Evolutionary conservation across 2,113 vertebrate genomes (phyloP), one percentile per base, ranked within the genome.

Genomic region (Entelurus aequoreus): DNA sequence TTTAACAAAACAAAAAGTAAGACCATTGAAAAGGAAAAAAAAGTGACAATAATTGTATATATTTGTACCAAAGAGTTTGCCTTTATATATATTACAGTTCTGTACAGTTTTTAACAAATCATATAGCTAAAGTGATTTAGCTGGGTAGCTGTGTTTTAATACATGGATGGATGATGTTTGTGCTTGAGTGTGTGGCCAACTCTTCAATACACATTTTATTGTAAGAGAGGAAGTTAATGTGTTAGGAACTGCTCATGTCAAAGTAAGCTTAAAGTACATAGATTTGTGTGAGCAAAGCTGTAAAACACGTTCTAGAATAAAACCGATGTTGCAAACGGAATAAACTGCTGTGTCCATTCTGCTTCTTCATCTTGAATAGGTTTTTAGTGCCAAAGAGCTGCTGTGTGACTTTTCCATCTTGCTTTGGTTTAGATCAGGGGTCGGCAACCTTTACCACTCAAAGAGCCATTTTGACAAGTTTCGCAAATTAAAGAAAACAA

Each of bases 91-190:
- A 91, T 90, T 86, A 88, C 84, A 88, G 88, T 88, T 86, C 81
- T 91, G 90, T 91, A 91, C 90, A 91, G 90, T 91, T 91, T 91
- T 88, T 89, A 90, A 90, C 81, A 89, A 86, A 87, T 87, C 78
- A 76, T 88, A 87, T 90, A 87, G 83, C 85, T 90, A 90, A 91
- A 72, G 56, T 60, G 63, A 87, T 87, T 90, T 90, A 88, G 88
- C 84, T 85, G 76, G 87, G 72, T 89, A 89, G 87, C 74, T 82
- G 82, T 89, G 88, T 90, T 90, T 90, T 90, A 90, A 86, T 88
- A 88, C 87, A 78, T 21, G 79, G 88, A 84, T 85, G 81, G 71
- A 86, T 72, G 84, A 85, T 74, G 79, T 87, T 80, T 44, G 69
- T 85, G 67, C 55, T 80, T 76, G 67, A 65, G 64, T 68, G 83